Evolutionary conservation across 2,113 vertebrate genomes (phyloP).

Genomic region (Bufo gargarizans): DNA sequence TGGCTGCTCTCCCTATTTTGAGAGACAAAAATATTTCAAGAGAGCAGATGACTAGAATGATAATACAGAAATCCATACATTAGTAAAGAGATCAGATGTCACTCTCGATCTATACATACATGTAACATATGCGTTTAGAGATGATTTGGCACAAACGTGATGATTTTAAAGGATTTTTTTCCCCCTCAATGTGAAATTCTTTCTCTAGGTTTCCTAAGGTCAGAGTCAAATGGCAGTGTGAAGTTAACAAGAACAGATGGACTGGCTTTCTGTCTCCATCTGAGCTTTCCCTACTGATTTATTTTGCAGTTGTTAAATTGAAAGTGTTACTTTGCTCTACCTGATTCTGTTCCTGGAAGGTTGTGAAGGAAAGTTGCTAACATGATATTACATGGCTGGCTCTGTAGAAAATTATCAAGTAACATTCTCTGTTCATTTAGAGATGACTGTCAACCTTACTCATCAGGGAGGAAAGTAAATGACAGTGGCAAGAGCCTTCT

Average conservation of each 20-base stretch:
- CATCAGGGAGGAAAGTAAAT: constrained; percentile 36
- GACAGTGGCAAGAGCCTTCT: constrained; percentile 25
- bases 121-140: background rate
- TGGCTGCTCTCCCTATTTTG: too few species aligned
- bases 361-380: constrained; percentile 52
- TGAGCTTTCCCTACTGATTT: constrained; percentile 53
- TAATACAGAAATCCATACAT: too few species aligned
- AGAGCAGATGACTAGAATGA: too few species aligned
- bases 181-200: constrained; percentile 1
- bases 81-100: too few species aligned
- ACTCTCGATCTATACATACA: background rate
- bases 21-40: too few species aligned
- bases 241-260: constrained; percentile 55
- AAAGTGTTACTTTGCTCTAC: constrained; percentile 53
- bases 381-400: constrained; percentile 51
- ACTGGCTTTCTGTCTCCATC: constrained; percentile 31
- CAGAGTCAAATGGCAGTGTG: constrained; percentile 50
- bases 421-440: constrained; percentile 54
- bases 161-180: background rate
- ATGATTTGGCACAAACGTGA: background rate
- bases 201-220: constrained; percentile 47
- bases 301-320: constrained; percentile 58
- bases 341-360: constrained; percentile 55
- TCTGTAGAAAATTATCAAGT: constrained; percentile 54
- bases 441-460: constrained; percentile 50